These are phyloP conservation scores for Lemur catta DNA, from an alignment of 2,797 vertebrate genomes.

Conservation along the genomic window DNA sequence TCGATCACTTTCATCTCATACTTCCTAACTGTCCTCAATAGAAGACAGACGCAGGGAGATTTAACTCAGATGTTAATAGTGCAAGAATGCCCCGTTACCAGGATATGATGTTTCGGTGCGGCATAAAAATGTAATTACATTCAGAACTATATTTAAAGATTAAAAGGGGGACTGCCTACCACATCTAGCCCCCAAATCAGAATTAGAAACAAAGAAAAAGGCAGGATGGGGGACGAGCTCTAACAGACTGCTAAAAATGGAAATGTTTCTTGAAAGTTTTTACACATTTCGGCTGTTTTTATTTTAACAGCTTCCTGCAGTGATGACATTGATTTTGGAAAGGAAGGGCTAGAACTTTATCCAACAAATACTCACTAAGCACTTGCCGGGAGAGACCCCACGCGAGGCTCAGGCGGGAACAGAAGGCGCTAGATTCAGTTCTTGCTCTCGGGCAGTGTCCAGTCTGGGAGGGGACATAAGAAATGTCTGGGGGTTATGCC, in stretches of 20 bases:
- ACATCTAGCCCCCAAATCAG: conserved; percentile 72
- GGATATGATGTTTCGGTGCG: conserved; percentile 77
- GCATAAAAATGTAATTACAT: conserved; percentile 79
- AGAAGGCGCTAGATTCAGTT: background rate
- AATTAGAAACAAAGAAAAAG: conserved; percentile 75
- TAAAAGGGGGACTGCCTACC: conserved; percentile 77
- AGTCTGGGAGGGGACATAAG: background rate
- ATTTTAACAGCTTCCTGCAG: conserved; percentile 57
- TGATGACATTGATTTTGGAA: conserved; percentile 12
- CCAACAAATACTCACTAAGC: background rate
- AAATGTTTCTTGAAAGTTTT: conserved; percentile 64
- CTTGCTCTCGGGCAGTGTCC: background rate
- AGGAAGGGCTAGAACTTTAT: background rate
- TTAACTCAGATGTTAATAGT: conserved; percentile 74
- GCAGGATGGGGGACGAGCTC: conserved; percentile 31
- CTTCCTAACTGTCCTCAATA: conserved; percentile 75
- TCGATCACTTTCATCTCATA: conserved; percentile 74
- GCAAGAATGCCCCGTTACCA: conserved; percentile 68
- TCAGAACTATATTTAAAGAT: conserved; percentile 79
- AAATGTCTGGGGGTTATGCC: background rate
- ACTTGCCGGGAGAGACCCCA: background rate
- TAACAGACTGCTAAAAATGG: conserved; percentile 60
- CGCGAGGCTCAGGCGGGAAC: background rate
- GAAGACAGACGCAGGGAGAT: conserved; percentile 78
- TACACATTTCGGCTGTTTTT: conserved; percentile 69